Conservation (phyloP, 2,888 invertebrate species). For the Calameuta pallipes region DNA sequence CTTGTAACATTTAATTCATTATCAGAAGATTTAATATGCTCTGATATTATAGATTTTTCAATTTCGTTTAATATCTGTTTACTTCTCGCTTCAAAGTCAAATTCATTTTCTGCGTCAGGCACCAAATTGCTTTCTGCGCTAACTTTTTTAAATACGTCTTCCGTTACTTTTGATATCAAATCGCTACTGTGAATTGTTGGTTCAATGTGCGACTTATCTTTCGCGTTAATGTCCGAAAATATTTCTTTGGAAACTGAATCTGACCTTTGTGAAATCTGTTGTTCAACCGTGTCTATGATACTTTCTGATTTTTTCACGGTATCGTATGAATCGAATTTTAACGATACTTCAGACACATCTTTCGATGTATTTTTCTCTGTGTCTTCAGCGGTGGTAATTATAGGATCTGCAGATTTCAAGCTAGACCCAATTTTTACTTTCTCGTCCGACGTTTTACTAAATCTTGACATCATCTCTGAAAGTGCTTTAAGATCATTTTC, state of each 20-base stretch:
- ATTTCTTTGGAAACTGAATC: neutral
- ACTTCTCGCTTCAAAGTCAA: constrained; percentile 55
- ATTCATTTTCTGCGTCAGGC: constrained; percentile 28
- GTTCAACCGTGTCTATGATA: neutral
- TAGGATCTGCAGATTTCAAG: neutral
- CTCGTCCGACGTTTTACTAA: constrained; percentile 52
- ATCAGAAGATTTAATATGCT: constrained; percentile 40
- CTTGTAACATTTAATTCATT: constrained; percentile 24
- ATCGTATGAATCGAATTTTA: constrained; percentile 19
- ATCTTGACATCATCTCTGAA: constrained; percentile 59
- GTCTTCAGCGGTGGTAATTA: neutral
- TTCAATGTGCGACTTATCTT: neutral
- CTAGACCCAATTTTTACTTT: constrained; percentile 35
- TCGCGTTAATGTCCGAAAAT: neutral
- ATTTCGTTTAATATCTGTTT: constrained; percentile 55
- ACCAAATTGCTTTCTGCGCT: constrained; percentile 25
- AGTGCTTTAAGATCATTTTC: constrained; percentile 59
- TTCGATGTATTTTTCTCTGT: constrained; percentile 42
- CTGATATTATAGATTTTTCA: constrained; percentile 57
- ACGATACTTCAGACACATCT: constrained; percentile 50
- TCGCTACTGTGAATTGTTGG: constrained; percentile 19
- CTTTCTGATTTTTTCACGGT: neutral
- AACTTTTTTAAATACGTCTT: constrained; percentile 23
- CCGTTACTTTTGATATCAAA: constrained; percentile 25
- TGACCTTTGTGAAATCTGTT: neutral